Percentiles rank a stretch among this genome's conserved stretches.
These are phyloP conservation scores for Gymnocephalus cernua DNA, from an alignment of 2,113 vertebrate species.

Conservation along the genomic window DNA sequence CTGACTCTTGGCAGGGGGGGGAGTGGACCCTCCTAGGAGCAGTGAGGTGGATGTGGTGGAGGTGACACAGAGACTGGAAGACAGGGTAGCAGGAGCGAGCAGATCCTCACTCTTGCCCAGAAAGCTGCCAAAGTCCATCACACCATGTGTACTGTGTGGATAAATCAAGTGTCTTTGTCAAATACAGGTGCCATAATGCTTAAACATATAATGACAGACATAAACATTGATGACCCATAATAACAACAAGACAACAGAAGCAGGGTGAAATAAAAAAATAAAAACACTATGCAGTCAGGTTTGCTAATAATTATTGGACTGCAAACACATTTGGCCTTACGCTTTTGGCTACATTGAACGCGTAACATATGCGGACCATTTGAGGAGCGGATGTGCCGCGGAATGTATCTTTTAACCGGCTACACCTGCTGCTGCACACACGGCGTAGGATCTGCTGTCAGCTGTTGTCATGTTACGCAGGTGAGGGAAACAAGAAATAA, in stretches of 20 bases:
- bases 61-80: conserved; percentile 26
- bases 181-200: not conserved
- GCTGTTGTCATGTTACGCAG: too few relatives aligned
- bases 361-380: too few relatives aligned
- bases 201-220: not conserved
- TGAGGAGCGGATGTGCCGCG: rapidly evolving
- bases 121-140: conserved; percentile 50
- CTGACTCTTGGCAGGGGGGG: conserved; percentile 31
- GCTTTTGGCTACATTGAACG: too few relatives aligned
- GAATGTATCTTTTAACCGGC: too few relatives aligned
- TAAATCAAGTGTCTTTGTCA: conserved; percentile 17
- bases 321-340: not conserved
- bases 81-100: not conserved
- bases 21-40: conserved; percentile 69
- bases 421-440: too few relatives aligned
- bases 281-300: not conserved
- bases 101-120: conserved; percentile 27
- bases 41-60: conserved; percentile 61
- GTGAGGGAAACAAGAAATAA: too few relatives aligned
- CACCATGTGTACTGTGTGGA: conserved; percentile 75
- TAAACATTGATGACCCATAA: not conserved
- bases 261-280: not conserved
- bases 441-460: too few relatives aligned
- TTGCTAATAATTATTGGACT: not conserved
- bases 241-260: not conserved